phyloP scores from a whole-genome alignment of 2,113 vertebrate species.

The Gambusia holbrooki region DNA sequence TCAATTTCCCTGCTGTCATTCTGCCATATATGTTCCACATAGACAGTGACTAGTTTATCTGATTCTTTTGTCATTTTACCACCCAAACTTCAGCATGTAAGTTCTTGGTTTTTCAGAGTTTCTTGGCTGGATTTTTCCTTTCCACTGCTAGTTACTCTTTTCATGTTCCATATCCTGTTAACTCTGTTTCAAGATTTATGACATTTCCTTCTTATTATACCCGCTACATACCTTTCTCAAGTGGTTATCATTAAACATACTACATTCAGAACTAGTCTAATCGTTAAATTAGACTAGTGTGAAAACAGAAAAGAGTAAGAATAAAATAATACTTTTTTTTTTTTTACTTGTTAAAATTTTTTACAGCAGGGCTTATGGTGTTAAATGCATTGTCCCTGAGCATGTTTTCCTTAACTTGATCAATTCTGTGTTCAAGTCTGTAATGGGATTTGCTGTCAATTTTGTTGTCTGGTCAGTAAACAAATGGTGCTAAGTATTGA shows the following conservation, averaged over 20 bases:
- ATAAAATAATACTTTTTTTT: neutral
- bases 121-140: no score
- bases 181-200: no score
- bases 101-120: no score
- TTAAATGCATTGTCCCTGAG: conserved; percentile 20
- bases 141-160: no score
- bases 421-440: conserved; percentile 55
- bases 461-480: conserved; percentile 62
- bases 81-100: no score
- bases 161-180: no score
- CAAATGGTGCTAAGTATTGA: conserved; percentile 73
- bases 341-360: neutral
- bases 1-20: no score
- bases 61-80: no score
- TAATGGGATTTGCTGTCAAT: conserved; percentile 74
- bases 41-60: no score
- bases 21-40: no score
- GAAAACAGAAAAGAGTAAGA: neutral
- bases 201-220: no score
- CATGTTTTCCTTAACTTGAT: conserved; percentile 61
- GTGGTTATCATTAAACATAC: neutral
- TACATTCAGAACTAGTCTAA: neutral
- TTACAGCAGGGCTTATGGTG: conserved; percentile 5
- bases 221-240: no score
- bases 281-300: neutral